Evolutionary conservation across 2,113 vertebrate species (phyloP), one percentile per base, ranked within the genome.

Genomic region (Piaya cayana): DNA sequence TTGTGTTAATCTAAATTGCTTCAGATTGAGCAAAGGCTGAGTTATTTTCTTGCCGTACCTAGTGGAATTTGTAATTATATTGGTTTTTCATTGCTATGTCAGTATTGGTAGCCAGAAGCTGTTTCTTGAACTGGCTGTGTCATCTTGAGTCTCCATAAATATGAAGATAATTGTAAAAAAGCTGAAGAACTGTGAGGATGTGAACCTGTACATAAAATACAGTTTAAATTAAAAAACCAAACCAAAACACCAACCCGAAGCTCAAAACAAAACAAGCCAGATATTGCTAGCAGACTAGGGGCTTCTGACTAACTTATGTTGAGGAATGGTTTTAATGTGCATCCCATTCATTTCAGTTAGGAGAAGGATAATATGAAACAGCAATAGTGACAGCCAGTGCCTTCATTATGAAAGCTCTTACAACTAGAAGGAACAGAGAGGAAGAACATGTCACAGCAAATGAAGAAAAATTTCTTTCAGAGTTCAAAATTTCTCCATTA

Each of bases 31-130:
- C 67, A 82, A 78, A 85, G 45, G 20, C 60, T 74, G 36, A 26
- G 29, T 90, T 92, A 72, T 60, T 88, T 88, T 49, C 76, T 93
- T 90, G 82, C 60, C 92, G 56, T 77, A 37, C 56, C 87, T 94
- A 86, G 94, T 88, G 88, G 82, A 36, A 88, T 95, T 94, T 85
- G 68, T 90, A 94, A 92, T 69, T 90, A 16, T 75, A 95, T 96
- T 91, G 92, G 53, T 92, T 96, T 95, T 96, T 88, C 88, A 56
- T 37, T 86, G 58, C 71, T 74, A 77, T 84, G 84, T 86, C 53
- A 76, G 86, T 82, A 72, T 36, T 82, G 47, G 63, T 91, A 94
- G 82, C 82, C 75, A 92, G 79, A 84, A 93, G 92, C 75, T 87
- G 74, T 69, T 75, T 87, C 94, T 86, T 83, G 68, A 94, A 86